These are phyloP conservation scores for Drosophila nigrodunni DNA, from an alignment of 1,140 invertebrate genomes.

Conservation along the genomic window DNA sequence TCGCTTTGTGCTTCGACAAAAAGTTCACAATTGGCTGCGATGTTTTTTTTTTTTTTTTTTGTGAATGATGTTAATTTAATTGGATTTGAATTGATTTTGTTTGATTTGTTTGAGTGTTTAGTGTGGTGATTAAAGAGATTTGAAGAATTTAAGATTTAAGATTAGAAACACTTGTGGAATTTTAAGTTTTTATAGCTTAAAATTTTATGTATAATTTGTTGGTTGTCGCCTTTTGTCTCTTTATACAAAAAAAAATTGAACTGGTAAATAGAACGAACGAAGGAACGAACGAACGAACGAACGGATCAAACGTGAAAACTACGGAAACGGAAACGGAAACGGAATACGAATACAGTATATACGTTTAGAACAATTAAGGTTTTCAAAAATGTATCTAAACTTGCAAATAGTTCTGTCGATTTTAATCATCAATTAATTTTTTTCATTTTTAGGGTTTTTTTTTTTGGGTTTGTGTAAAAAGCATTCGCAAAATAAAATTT, in stretches of 20 bases:
- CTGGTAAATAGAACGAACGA: conserved; percentile 62
- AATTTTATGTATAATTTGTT: conserved; percentile 21
- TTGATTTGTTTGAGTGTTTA: conserved; percentile 50
- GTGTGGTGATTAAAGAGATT: conserved; percentile 59
- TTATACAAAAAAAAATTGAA: conserved; percentile 64
- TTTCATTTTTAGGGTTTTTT: neutral
- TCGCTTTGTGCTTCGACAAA: conserved; percentile 49
- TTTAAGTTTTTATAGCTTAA: conserved; percentile 30
- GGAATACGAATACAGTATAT: conserved; percentile 32
- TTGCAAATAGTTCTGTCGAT: conserved; percentile 4
- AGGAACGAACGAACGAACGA: conserved; percentile 48
- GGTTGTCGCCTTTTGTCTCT: conserved; percentile 32
- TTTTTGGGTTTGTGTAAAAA: conserved; percentile 21
- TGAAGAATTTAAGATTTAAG: conserved; percentile 53
- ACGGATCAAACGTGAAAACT: conserved; percentile 69
- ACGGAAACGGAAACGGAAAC: conserved; percentile 57
- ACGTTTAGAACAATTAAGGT: conserved; percentile 30
- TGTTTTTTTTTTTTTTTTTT: conserved; percentile 26
- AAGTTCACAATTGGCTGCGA: conserved; percentile 52
- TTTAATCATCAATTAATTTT: conserved; percentile 5
- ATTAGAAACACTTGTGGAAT: conserved; percentile 62
- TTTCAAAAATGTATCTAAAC: neutral
- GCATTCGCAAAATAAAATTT: conserved; percentile 33
- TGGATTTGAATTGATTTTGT: conserved; percentile 18
- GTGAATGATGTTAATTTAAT: conserved; percentile 40